Evolutionary conservation across 2,888 invertebrate species (phyloP).

Genomic region (Atrina japonica): DNA sequence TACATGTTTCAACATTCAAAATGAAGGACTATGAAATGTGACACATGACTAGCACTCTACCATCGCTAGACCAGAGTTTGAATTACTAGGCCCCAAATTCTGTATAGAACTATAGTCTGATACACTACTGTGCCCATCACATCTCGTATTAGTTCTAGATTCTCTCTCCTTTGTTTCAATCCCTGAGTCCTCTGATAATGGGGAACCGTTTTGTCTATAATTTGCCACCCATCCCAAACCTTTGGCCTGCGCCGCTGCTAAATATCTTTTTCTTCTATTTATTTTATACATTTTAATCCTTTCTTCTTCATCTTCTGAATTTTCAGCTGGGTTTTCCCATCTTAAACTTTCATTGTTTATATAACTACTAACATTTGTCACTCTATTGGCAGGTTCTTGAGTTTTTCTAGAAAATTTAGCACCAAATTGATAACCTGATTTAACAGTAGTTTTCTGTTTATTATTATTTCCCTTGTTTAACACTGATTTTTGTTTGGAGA

Average conservation of each 20-base stretch:
- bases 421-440: constrained; percentile 44
- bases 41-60: constrained; percentile 35
- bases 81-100: constrained; percentile 44
- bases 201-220: constrained; percentile 62
- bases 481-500: constrained; percentile 14
- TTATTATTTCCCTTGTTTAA: constrained; percentile 25
- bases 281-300: constrained; percentile 74
- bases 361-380: not conserved
- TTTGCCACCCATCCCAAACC: constrained; percentile 72
- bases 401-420: constrained; percentile 48
- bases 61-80: constrained; percentile 25
- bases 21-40: no score
- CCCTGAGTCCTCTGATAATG: constrained; percentile 62
- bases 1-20: no score
- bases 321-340: constrained; percentile 72
- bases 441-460: constrained; percentile 12
- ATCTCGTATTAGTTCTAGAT: constrained; percentile 10
- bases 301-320: constrained; percentile 70
- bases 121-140: constrained; percentile 36
- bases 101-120: constrained; percentile 51
- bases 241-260: constrained; percentile 72
- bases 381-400: not conserved
- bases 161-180: constrained; percentile 52
- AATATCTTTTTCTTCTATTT: constrained; percentile 76
- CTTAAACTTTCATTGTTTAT: constrained; percentile 66